A percentile compares a stretch with the other conserved stretches of the same genome.
Conservation (phyloP, 1,140 invertebrate genomes). For the Lepidurus packardi region DNA sequence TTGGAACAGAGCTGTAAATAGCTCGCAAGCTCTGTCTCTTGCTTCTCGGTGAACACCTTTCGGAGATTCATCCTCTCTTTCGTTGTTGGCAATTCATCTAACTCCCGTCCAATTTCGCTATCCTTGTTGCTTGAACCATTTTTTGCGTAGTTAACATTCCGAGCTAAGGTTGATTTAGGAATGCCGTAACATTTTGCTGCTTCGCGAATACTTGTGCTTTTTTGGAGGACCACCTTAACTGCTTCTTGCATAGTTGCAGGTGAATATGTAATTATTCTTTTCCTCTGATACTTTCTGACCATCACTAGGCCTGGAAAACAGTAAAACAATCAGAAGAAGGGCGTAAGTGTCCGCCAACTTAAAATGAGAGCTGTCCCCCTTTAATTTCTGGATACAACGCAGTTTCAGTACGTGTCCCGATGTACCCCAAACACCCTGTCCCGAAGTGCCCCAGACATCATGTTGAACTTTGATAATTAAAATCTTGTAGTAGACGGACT, state of each 20-base stretch:
- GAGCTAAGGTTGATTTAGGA: neutral
- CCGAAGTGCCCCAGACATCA: neutral
- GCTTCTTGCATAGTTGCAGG: neutral
- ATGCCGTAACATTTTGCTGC: neutral
- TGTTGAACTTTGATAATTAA: neutral
- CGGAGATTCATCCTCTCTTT: neutral
- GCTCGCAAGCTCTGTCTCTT: slow-evolving; percentile 13
- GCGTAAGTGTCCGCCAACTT: too few relatives aligned
- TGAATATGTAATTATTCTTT: neutral
- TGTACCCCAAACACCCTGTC: neutral
- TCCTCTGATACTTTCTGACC: neutral
- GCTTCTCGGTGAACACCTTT: neutral
- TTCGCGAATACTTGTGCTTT: neutral
- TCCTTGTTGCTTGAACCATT: neutral
- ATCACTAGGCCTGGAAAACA: neutral
- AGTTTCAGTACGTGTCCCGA: neutral
- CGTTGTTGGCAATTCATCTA: too few relatives aligned
- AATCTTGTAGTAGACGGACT: neutral
- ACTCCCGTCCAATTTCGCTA: too few relatives aligned
- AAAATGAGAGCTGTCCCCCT: too few relatives aligned
- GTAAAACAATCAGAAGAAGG: neutral
- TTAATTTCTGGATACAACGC: too few relatives aligned
- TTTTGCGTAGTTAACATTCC: neutral
- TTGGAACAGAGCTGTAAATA: neutral
- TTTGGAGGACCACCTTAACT: neutral